A percentile compares a stretch with the other conserved stretches of the same genome.
These are phyloP conservation scores for Cinara cedri DNA, from an alignment of 2,888 invertebrate species.

Conservation along the genomic window DNA sequence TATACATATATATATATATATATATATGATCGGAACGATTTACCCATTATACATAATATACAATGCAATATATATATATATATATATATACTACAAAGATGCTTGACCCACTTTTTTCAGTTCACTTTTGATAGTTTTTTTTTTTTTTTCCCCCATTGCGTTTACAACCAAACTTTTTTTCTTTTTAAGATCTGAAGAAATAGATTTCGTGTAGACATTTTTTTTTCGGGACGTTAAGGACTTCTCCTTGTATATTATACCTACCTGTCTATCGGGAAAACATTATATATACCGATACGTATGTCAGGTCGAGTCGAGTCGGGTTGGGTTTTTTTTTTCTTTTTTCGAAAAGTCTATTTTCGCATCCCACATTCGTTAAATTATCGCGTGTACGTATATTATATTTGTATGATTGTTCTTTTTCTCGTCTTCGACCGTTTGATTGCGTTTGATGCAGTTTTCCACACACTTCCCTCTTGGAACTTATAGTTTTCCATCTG, in stretches of 20 bases:
- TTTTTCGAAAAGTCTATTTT: no score
- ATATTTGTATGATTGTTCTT: no score
- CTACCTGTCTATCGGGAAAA: not conserved
- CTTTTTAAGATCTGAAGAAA: not conserved
- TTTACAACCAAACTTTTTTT: not conserved
- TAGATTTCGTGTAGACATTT: constrained; percentile 12
- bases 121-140: not conserved
- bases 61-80: not conserved
- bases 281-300: not conserved
- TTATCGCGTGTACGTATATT: no score
- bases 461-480: no score
- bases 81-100: not conserved
- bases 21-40: not conserved
- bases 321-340: no score
- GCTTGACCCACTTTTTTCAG: constrained; percentile 20
- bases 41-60: no score
- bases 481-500: no score
- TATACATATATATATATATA: not conserved
- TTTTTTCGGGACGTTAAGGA: not conserved
- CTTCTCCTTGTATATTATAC: not conserved
- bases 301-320: no score
- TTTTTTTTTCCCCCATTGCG: not conserved
- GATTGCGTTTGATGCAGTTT: no score
- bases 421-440: no score
- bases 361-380: no score